Evolutionary conservation across 2,888 invertebrate genomes (phyloP), one percentile per base, ranked within the genome.

Genomic region (Polyommatus iphigenia): DNA sequence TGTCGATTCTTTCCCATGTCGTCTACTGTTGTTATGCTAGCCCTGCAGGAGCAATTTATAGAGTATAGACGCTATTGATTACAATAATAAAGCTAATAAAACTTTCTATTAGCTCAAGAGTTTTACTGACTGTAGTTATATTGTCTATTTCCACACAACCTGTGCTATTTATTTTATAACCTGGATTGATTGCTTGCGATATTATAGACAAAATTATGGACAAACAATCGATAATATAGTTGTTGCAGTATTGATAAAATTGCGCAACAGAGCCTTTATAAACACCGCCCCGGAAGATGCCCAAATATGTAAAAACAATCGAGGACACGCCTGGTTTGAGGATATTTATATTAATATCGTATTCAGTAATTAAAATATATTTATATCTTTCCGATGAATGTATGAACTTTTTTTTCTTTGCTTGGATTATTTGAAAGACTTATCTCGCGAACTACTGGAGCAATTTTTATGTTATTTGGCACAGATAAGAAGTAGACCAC

Each of bases 301-400:
- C 24, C 62, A 62, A 67, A 29, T 67, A 67, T 29, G 67, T 29
- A 67, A 67, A 62, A 13, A 62, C 24, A 62, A 62, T 32, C 32
- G 18, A 18, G 29, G 18, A 15, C 67, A 67, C 67, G 3, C 5
- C 67, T 29, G 29, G 13, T 29, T 67, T 67, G 5, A 67, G 5
- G 13, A 67, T 20, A 62, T 54, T 54, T 54, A 54, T 54, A 54
- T 18, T 4, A 50, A 15, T 50, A 50, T 15, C 15, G 18, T 54
- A 18, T 54, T 18, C 18, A 15, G 50, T 54, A 54, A 54, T 54
- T 54, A 54, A 54, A 54, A 54, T 54, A 54, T 54, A 18, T 15
- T 18, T 18, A 54, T 54, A 54, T 54, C 54, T 4, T 18, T 18
- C 54, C 54, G 18, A 54, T 54, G 54, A 54, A 54, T 54, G 18